Evolutionary conservation across 2,797 vertebrate genomes (phyloP).

Genomic region (Taeniopygia guttata): DNA sequence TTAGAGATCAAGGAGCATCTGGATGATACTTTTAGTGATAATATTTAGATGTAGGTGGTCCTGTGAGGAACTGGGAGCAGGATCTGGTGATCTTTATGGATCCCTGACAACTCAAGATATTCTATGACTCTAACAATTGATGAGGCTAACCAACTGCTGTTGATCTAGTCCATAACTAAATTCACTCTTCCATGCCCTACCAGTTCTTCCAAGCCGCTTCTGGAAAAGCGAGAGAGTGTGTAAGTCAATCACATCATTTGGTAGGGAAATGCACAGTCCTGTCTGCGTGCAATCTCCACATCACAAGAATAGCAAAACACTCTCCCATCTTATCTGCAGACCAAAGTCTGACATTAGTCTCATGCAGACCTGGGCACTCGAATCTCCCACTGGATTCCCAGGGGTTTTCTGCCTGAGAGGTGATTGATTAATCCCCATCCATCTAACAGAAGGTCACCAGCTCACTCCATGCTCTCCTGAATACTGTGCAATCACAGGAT

Average conservation of each 20-base stretch:
- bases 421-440: background rate
- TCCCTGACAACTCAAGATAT: background rate
- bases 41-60: background rate
- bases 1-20: background rate
- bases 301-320: constrained; percentile 22
- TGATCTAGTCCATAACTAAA: background rate
- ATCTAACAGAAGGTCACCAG: background rate
- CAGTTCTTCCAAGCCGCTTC: constrained; percentile 10
- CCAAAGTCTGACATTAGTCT: background rate
- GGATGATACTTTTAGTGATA: background rate
- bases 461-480: background rate
- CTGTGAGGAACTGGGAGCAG: background rate
- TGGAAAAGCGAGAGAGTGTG: background rate
- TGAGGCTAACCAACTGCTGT: background rate
- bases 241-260: constrained; percentile 4
- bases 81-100: background rate
- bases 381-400: background rate
- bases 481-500: background rate
- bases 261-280: background rate
- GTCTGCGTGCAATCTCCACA: background rate
- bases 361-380: background rate
- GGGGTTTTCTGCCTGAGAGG: fast-evolving
- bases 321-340: background rate
- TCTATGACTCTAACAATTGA: background rate
- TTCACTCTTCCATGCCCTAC: background rate